Conservation (phyloP, 2,888 invertebrate species). For the Lepas anatifera region DNA sequence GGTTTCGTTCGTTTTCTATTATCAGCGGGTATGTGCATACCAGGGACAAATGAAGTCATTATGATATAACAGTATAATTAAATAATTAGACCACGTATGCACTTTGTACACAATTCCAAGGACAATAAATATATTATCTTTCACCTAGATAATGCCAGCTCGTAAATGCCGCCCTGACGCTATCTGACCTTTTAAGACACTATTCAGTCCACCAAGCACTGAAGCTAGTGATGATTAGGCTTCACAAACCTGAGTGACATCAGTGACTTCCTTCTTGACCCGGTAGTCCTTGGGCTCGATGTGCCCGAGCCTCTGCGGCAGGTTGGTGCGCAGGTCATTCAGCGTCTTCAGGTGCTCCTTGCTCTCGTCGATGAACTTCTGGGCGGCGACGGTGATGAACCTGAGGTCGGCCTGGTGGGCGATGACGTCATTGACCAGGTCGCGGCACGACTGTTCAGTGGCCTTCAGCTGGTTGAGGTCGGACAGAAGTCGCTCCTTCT, state of each 20-base stretch:
- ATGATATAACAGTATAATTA: too few relatives aligned
- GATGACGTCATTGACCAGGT: slow-evolving; percentile 84
- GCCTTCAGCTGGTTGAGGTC: slow-evolving; percentile 51
- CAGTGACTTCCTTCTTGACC: slow-evolving; percentile 63
- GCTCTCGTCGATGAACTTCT: slow-evolving; percentile 91
- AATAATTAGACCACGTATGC: too few relatives aligned
- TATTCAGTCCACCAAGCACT: too few relatives aligned
- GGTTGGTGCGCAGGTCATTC: slow-evolving; percentile 73
- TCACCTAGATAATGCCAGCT: too few relatives aligned
- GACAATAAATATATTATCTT: too few relatives aligned
- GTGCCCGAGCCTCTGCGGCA: slow-evolving; percentile 70
- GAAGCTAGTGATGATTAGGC: too few relatives aligned
- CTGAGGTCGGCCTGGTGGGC: slow-evolving; percentile 90
- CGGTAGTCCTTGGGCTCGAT: slow-evolving; percentile 59
- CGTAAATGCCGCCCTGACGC: too few relatives aligned
- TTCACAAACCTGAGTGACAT: slow-evolving; percentile 45
- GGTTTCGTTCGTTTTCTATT: too few relatives aligned
- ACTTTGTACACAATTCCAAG: too few relatives aligned
- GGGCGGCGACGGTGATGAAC: slow-evolving; percentile 91
- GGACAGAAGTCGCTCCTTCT: slow-evolving; percentile 68
- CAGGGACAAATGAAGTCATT: too few relatives aligned
- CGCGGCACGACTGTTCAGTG: slow-evolving; percentile 56
- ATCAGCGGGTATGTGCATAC: too few relatives aligned
- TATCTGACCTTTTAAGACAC: too few relatives aligned
- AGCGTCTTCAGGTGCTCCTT: slow-evolving; percentile 73